These are phyloP conservation scores for Ornithoptera priamus DNA, from an alignment of 2,888 invertebrate genomes.

Conservation along the genomic window DNA sequence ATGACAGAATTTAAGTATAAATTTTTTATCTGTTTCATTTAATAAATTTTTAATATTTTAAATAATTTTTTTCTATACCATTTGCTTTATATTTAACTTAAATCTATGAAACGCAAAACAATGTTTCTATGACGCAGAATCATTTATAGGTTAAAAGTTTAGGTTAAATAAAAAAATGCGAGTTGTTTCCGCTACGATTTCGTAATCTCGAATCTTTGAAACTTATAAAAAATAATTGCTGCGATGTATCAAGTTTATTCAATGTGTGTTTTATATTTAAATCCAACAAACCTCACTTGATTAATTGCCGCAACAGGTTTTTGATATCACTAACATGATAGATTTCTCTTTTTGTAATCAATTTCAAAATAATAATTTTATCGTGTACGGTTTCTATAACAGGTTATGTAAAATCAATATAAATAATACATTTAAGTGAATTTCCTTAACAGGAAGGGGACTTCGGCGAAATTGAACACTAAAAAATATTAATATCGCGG, in stretches of 20 bases:
- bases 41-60: too few species aligned
- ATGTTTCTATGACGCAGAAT: too few species aligned
- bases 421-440: background rate
- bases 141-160: too few species aligned
- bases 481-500: background rate
- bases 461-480: background rate
- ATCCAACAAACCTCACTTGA: constrained; percentile 32
- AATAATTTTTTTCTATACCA: too few species aligned
- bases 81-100: too few species aligned
- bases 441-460: background rate
- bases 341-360: constrained; percentile 28
- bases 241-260: constrained; percentile 28
- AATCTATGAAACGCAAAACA: too few species aligned
- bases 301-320: constrained; percentile 30
- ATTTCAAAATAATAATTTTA: constrained; percentile 4
- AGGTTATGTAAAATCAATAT: background rate
- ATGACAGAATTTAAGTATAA: background rate
- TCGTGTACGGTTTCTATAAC: constrained; percentile 3
- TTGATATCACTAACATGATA: constrained; percentile 15
- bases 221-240: constrained; percentile 22
- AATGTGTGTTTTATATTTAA: constrained; percentile 26
- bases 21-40: background rate
- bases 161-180: constrained; percentile 4
- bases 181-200: constrained; percentile 12
- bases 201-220: constrained; percentile 6